A percentile compares a stretch with the other conserved stretches of the same genome.
phyloP scores from a whole-genome alignment of 1,140 invertebrate genomes.

The Zaprionus vittiger region DNA sequence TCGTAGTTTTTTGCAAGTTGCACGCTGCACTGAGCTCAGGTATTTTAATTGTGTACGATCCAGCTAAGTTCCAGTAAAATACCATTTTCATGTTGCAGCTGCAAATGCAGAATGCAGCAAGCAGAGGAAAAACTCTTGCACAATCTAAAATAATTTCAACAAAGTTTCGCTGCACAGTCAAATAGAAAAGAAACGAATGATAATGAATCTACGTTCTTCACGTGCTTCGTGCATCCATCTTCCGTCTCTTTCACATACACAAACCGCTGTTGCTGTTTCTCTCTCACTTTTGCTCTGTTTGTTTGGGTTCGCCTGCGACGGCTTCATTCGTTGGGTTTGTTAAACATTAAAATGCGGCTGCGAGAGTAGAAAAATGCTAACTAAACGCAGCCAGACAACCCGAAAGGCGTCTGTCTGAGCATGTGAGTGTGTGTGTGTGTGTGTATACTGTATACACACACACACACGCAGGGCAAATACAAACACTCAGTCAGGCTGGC shows the following conservation, averaged over 20 bases:
- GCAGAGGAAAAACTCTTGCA: conserved; percentile 29
- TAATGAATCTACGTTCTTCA: conserved; percentile 15
- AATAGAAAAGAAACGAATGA: conserved; percentile 16
- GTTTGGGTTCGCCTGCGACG: conserved; percentile 52
- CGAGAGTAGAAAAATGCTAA: conserved; percentile 61
- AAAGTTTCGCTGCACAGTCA: conserved; percentile 38
- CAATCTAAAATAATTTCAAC: conserved; percentile 63
- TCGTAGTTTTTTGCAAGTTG: not conserved
- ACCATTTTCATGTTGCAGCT: conserved; percentile 16
- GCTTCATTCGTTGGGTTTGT: conserved; percentile 65
- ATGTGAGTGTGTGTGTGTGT: conserved; percentile 20
- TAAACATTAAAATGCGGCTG: conserved; percentile 73
- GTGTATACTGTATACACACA: conserved; percentile 6
- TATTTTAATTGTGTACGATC: conserved; percentile 12
- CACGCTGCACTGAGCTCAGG: not conserved
- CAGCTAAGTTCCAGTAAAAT: conserved; percentile 28
- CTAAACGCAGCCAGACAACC: conserved; percentile 61
- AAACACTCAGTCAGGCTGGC: conserved; percentile 25
- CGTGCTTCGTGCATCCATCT: not conserved
- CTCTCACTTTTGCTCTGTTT: conserved; percentile 37
- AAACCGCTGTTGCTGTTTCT: not conserved
- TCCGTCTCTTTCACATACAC: not conserved
- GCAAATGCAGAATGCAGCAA: conserved; percentile 11
- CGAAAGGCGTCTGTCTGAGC: conserved; percentile 1
- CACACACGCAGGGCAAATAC: conserved; percentile 20